Evolutionary conservation across 2,797 vertebrate genomes (phyloP).

Genomic region (Cetoscarus ocellatus): DNA sequence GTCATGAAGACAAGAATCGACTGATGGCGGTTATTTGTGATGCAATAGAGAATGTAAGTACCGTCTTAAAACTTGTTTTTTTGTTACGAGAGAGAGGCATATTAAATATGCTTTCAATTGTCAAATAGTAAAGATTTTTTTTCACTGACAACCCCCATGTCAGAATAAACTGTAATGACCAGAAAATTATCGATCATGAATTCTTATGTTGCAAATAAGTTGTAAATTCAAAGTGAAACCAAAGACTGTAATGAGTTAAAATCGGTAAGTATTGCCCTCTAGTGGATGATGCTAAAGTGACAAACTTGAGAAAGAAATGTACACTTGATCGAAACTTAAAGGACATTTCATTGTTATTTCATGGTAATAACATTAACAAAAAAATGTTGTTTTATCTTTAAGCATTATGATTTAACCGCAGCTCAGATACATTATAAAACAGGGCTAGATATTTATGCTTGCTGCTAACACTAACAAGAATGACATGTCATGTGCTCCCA

Average conservation of each 20-base stretch:
- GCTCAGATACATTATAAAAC: too few relatives aligned
- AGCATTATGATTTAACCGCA: too few relatives aligned
- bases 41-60: slow-evolving; percentile 71
- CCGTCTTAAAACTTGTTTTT: slow-evolving; percentile 30
- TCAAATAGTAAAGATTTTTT: too few relatives aligned
- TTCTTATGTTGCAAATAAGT: too few relatives aligned
- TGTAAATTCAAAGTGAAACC: not conserved
- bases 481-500: too few relatives aligned
- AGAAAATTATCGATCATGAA: too few relatives aligned
- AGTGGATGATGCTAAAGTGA: slow-evolving; percentile 15
- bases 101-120: not conserved
- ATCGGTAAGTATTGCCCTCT: slow-evolving; percentile 42
- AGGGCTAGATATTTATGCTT: too few relatives aligned
- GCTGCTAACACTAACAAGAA: too few relatives aligned
- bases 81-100: slow-evolving; percentile 4
- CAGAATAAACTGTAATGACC: too few relatives aligned
- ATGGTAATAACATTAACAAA: not conserved
- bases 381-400: too few relatives aligned
- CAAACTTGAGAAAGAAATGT: not conserved
- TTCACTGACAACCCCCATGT: too few relatives aligned
- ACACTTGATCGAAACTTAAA: not conserved
- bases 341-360: not conserved
- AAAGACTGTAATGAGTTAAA: not conserved
- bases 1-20: slow-evolving; percentile 1
- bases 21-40: slow-evolving; percentile 22